Conservation (phyloP, 2,113 vertebrate species). For the Cavia porcellus region DNA sequence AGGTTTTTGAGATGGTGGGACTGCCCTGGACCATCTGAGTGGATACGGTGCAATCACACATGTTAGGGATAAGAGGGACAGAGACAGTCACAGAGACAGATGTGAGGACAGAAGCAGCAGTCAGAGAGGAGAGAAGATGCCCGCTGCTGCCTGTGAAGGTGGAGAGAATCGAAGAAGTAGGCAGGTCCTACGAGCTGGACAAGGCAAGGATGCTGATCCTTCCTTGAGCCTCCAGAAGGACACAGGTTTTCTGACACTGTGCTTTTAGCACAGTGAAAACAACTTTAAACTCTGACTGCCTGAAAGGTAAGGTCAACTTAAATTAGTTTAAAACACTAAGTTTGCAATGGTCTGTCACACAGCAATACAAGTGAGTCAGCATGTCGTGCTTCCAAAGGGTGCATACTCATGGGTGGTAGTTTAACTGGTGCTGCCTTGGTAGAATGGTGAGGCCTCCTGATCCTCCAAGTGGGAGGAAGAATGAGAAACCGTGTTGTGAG, state of each 20-base stretch:
- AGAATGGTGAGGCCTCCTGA: neutral
- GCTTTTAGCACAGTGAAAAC: neutral
- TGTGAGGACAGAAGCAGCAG: neutral
- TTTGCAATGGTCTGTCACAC: neutral
- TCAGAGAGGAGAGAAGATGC: neutral
- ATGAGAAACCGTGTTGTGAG: too few relatives aligned
- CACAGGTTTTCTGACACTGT: rapidly evolving
- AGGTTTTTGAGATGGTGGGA: neutral
- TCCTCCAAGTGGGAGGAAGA: rapidly evolving
- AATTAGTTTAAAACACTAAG: neutral
- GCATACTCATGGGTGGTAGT: too few relatives aligned
- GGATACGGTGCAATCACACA: neutral
- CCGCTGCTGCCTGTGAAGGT: neutral
- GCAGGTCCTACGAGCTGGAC: neutral
- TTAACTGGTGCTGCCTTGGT: neutral
- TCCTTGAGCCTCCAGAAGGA: neutral
- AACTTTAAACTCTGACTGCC: neutral
- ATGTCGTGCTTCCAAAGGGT: too few relatives aligned
- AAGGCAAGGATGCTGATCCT: neutral
- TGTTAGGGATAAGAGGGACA: neutral
- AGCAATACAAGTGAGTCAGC: neutral
- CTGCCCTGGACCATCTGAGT: neutral
- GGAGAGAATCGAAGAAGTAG: neutral
- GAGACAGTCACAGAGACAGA: too few relatives aligned
- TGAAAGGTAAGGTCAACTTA: neutral